Evolutionary conservation across 2,888 invertebrate genomes (phyloP).

Genomic region (Archips xylosteana): DNA sequence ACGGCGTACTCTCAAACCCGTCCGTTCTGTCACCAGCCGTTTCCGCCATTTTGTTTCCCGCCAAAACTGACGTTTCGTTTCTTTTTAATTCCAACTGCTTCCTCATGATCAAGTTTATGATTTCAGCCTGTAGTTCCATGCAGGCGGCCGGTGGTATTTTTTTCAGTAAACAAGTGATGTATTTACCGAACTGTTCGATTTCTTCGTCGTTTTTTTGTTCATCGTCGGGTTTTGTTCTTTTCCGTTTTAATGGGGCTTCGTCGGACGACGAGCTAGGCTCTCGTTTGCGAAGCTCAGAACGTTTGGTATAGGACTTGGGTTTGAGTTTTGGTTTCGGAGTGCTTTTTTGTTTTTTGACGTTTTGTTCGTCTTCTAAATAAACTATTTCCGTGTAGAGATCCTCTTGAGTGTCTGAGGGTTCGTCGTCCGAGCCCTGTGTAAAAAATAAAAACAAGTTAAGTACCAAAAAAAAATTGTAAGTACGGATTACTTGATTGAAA

Average conservation of each 20-base stretch:
- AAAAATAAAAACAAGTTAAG: background rate
- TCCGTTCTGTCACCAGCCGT: too few species aligned
- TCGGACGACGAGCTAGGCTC: conserved; percentile 39
- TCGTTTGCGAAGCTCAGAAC: conserved; percentile 21
- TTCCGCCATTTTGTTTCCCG: conserved; percentile 6
- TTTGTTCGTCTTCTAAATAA: conserved; percentile 43
- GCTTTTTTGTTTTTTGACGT: conserved; percentile 11
- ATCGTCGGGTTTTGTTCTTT: conserved; percentile 32
- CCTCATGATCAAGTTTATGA: conserved; percentile 64
- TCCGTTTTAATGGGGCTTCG: conserved; percentile 14
- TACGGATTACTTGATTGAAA: too few species aligned
- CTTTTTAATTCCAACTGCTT: conserved; percentile 52
- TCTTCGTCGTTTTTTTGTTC: conserved; percentile 48
- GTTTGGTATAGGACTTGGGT: conserved; percentile 11
- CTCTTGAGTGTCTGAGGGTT: conserved; percentile 22
- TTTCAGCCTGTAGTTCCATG: conserved; percentile 64
- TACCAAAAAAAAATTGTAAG: too few species aligned
- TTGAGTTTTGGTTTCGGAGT: conserved; percentile 11
- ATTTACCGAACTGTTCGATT: conserved; percentile 60
- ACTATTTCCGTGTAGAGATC: conserved; percentile 46
- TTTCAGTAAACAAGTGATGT: conserved; percentile 61
- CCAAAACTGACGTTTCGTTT: conserved; percentile 24
- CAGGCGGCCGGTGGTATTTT: conserved; percentile 57
- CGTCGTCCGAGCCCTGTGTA: conserved; percentile 38
- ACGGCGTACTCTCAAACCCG: background rate